These are phyloP conservation scores for Pogonus chalceus DNA, from an alignment of 1,140 invertebrate species.

Conservation along the genomic window DNA sequence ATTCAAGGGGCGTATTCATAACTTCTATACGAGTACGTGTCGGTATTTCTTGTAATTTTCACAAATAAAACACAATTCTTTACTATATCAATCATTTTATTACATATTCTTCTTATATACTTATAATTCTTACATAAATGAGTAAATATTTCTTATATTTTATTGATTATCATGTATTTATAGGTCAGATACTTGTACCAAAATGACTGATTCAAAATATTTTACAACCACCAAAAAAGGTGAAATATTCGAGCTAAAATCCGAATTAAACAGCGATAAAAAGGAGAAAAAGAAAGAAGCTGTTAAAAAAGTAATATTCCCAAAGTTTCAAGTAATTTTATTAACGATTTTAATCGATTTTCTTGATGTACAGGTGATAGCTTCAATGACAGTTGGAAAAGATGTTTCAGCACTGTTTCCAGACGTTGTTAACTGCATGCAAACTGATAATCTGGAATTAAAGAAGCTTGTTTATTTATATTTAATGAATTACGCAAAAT, in stretches of 20 bases:
- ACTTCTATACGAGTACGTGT: not conserved
- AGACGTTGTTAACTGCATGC: conserved; percentile 99
- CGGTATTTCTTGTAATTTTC: not conserved
- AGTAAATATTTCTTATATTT: too few species aligned
- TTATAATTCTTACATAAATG: too few species aligned
- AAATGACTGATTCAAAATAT: conserved; percentile 99
- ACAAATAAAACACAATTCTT: not conserved
- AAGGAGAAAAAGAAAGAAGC: conserved; percentile 99
- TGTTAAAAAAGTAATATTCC: conserved; percentile 80
- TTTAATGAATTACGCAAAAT: conserved; percentile 99
- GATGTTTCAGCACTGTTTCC: conserved; percentile 94
- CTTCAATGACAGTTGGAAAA: conserved; percentile 99
- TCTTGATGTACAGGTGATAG: conserved; percentile 73
- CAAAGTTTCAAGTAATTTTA: conserved; percentile 7
- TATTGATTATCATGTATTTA: too few species aligned
- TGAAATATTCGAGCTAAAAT: conserved; percentile 98
- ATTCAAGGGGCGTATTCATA: conserved; percentile 1
- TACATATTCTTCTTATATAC: too few species aligned
- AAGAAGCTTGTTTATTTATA: conserved; percentile 99
- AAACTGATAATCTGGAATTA: conserved; percentile 98
- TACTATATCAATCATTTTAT: not conserved
- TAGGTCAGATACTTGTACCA: not conserved
- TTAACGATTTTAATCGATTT: conserved; percentile 10
- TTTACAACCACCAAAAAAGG: conserved; percentile 99
- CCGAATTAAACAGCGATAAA: conserved; percentile 98